A percentile compares a stretch with the other conserved stretches of the same genome.
phyloP scores from a whole-genome alignment of 1,140 invertebrate species.

The Drosophila burlai region DNA sequence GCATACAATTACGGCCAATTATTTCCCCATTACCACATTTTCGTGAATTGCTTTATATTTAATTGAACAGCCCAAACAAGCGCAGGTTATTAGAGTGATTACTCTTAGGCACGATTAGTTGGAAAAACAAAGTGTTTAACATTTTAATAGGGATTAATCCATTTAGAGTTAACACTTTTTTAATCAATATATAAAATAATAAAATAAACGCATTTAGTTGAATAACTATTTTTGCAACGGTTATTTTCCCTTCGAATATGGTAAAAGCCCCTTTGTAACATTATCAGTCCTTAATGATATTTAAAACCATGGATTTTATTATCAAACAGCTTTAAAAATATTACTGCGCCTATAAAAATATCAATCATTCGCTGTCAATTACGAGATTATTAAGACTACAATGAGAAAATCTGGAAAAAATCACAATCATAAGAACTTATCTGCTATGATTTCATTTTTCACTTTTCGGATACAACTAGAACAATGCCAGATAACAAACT shows the following conservation, averaged over 20 bases:
- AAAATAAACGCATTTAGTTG: too few relatives aligned
- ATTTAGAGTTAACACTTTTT: background rate
- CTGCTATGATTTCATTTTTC: slow-evolving; percentile 1
- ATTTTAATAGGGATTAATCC: background rate
- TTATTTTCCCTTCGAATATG: background rate
- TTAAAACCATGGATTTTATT: background rate
- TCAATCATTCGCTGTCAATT: slow-evolving; percentile 13
- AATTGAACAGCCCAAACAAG: background rate
- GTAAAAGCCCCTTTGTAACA: background rate
- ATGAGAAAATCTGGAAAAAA: slow-evolving; percentile 3
- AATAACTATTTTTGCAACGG: background rate
- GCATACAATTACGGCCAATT: slow-evolving; percentile 17
- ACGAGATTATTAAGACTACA: background rate
- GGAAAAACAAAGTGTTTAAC: background rate
- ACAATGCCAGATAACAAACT: slow-evolving; percentile 3
- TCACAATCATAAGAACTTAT: slow-evolving; percentile 5
- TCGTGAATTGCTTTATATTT: slow-evolving; percentile 4
- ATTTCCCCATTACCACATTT: background rate
- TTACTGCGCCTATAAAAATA: background rate
- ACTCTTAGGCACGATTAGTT: background rate
- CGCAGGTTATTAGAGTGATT: background rate
- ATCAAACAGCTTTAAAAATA: background rate
- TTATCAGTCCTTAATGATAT: background rate
- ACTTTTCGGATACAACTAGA: background rate
- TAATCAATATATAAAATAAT: background rate